A percentile compares a stretch with the other conserved stretches of the same genome.
phyloP scores from a whole-genome alignment of 2,888 invertebrate species.

The Parnassius mnemosyne region DNA sequence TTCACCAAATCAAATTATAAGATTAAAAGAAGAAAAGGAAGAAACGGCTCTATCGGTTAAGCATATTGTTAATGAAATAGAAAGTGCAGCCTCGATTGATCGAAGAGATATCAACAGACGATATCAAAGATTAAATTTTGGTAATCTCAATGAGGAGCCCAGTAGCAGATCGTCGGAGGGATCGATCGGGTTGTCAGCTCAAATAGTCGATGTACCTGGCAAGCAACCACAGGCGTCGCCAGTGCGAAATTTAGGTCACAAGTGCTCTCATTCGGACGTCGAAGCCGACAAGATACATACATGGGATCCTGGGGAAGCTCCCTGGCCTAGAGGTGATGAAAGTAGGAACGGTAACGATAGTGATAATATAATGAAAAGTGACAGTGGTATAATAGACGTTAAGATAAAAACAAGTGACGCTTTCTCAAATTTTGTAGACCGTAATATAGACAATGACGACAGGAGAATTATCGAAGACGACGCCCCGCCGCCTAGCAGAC shows the following conservation, averaged over 20 bases:
- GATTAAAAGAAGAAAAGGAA: conserved; percentile 84
- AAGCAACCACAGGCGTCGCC: conserved; percentile 50
- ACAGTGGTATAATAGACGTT: conserved; percentile 72
- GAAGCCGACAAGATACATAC: conserved; percentile 80
- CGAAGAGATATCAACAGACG: conserved; percentile 51
- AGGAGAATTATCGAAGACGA: conserved; percentile 56
- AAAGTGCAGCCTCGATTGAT: conserved; percentile 71
- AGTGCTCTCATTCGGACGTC: conserved; percentile 47
- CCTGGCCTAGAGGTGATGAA: conserved; percentile 48
- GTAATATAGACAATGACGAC: conserved; percentile 81
- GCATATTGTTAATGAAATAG: conserved; percentile 87
- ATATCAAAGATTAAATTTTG: conserved; percentile 54
- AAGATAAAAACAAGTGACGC: conserved; percentile 81
- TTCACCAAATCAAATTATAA: conserved; percentile 93
- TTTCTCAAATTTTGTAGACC: conserved; percentile 85
- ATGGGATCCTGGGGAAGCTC: conserved; percentile 84
- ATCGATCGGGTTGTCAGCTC: conserved; percentile 33
- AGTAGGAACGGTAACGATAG: conserved; percentile 53
- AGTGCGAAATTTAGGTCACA: conserved; percentile 51
- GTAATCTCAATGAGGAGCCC: conserved; percentile 41
- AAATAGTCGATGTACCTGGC: conserved; percentile 34
- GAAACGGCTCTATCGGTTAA: conserved; percentile 83
- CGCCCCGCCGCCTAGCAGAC: conserved; percentile 74
- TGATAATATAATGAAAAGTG: conserved; percentile 75
- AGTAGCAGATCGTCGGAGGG: conserved; percentile 39